phyloP scores from a whole-genome alignment of 2,113 vertebrate genomes.

The Eulacestoma nigropectus region DNA sequence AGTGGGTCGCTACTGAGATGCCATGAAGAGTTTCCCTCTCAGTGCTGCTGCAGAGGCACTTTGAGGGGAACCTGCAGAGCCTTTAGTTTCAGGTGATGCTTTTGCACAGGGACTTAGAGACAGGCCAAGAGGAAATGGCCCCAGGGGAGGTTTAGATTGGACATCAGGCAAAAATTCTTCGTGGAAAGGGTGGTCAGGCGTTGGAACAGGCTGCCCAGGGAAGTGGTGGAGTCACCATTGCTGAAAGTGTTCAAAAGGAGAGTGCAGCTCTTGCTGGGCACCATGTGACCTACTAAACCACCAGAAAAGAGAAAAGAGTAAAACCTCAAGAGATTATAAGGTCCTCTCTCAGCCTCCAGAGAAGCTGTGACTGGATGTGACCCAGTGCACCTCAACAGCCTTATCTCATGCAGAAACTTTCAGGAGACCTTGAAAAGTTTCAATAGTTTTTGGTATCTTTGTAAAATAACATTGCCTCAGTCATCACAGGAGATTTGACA shows the following conservation, averaged over 20 bases:
- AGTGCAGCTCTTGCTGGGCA: not conserved
- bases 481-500: not conserved
- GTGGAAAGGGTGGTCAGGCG: not conserved
- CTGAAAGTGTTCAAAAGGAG: not conserved
- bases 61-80: not conserved
- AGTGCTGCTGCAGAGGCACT: not conserved
- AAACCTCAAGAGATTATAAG: not conserved
- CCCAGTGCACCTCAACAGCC: not conserved
- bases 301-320: no score
- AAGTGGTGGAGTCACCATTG: not conserved
- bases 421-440: not conserved
- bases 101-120: not conserved
- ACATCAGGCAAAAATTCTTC: not conserved
- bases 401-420: not conserved
- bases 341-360: not conserved
- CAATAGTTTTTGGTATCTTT: not conserved
- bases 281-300: not conserved
- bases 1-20: rapidly evolving
- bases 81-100: not conserved
- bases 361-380: not conserved
- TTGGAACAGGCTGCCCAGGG: not conserved
- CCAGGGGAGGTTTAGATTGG: not conserved
- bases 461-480: not conserved
- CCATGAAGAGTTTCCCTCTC: not conserved
- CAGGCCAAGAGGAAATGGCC: not conserved